Percentiles rank a stretch among this genome's conserved stretches.
These are phyloP conservation scores for Sylvicola fuscatus DNA, from an alignment of 2,888 invertebrate species.

Conservation along the genomic window DNA sequence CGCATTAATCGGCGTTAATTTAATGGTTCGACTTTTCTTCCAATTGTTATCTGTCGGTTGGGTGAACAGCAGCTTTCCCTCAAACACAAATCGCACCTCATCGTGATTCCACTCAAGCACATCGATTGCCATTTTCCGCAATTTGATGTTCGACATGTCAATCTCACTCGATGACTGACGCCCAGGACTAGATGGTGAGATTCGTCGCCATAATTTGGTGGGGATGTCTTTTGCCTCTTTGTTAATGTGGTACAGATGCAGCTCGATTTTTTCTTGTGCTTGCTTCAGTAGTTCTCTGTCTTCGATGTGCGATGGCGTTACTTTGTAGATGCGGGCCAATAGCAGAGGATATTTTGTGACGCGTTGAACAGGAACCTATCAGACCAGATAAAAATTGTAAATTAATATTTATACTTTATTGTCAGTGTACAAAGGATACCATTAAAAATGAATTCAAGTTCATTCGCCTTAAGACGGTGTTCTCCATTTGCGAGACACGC, in stretches of 20 bases:
- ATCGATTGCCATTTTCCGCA: conserved; percentile 85
- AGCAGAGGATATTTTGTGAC: conserved; percentile 92
- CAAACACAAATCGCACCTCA: conserved; percentile 76
- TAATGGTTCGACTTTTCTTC: conserved; percentile 74
- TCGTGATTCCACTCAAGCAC: conserved; percentile 88
- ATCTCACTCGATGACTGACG: conserved; percentile 60
- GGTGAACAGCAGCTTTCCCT: conserved; percentile 71
- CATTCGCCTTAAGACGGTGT: conserved; percentile 79
- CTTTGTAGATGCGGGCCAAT: conserved; percentile 73
- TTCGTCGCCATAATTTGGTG: conserved; percentile 74
- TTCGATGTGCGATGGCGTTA: conserved; percentile 68
- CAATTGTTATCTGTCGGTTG: conserved; percentile 83
- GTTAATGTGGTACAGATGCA: conserved; percentile 86
- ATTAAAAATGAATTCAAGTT: conserved; percentile 94
- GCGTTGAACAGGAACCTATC: conserved; percentile 79
- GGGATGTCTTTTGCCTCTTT: conserved; percentile 81
- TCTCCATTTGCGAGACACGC: conserved; percentile 92
- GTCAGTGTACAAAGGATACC: conserved; percentile 32
- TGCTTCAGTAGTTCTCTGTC: conserved; percentile 65
- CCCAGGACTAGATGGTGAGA: conserved; percentile 48
- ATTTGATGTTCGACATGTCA: conserved; percentile 73
- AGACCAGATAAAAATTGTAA: conserved; percentile 3
- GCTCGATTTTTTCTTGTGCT: conserved; percentile 81
- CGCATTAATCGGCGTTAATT: conserved; percentile 72
- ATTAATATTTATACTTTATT: background rate